Conservation (phyloP, 35 echinoderm and acorn worm species). For the Apostichopus parvimensis region DNA sequence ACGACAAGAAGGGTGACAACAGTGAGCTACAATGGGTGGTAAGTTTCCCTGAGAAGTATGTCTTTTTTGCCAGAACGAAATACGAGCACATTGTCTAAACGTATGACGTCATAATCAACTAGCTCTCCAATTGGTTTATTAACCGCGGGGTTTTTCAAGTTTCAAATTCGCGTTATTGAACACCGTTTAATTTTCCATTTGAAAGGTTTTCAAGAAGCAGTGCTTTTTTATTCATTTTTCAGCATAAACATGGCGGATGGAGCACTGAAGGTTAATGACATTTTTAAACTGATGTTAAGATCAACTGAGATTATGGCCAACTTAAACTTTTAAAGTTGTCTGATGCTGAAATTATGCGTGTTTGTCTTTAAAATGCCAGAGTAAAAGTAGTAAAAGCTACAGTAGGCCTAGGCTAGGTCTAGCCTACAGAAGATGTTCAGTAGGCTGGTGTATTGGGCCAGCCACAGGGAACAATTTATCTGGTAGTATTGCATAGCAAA, state of each 20-base stretch:
- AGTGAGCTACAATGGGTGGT: constrained; percentile 18
- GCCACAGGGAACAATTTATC: too few species aligned
- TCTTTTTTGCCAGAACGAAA: not conserved
- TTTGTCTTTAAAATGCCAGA: too few species aligned
- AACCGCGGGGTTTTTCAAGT: not conserved
- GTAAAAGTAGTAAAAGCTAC: not conserved
- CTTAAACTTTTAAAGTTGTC: too few species aligned
- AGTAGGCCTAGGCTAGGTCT: not conserved
- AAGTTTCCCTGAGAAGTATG: not conserved
- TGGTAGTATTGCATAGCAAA: too few species aligned
- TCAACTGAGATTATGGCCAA: too few species aligned
- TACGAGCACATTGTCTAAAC: not conserved
- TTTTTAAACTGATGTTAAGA: too few species aligned
- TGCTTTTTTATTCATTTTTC: not conserved
- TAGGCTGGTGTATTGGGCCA: not conserved
- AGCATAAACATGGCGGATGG: not conserved
- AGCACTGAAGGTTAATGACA: not conserved
- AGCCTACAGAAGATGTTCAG: not conserved
- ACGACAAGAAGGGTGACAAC: not conserved
- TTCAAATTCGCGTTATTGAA: not conserved
- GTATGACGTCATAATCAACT: not conserved
- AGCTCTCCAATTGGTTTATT: not conserved
- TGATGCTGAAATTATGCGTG: too few species aligned
- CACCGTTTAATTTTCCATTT: too few species aligned
- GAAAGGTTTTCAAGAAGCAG: too few species aligned